A percentile compares a stretch with the other conserved stretches of the same genome.
Evolutionary conservation across 2,797 vertebrate genomes (phyloP).

Genomic region (Aplochiton taeniatus): DNA sequence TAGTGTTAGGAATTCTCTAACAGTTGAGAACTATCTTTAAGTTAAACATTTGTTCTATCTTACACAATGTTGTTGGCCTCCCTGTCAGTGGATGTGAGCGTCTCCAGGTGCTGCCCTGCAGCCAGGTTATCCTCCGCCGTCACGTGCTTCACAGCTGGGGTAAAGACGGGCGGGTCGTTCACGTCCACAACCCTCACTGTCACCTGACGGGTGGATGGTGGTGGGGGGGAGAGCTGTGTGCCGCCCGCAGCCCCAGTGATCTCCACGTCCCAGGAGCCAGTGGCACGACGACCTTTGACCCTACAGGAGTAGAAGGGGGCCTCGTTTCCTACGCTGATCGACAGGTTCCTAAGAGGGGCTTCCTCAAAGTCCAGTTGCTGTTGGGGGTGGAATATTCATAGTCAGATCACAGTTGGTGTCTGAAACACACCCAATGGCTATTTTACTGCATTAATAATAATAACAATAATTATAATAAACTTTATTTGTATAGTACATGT

Average conservation of each 20-base stretch:
- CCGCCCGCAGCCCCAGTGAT: not conserved
- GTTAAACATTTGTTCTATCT: slow-evolving; percentile 17
- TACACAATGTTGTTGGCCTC: slow-evolving; percentile 53
- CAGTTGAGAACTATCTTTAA: not conserved
- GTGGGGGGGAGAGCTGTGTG: fast-evolving
- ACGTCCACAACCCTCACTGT: slow-evolving; percentile 56
- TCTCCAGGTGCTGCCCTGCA: slow-evolving; percentile 35
- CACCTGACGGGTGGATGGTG: not conserved
- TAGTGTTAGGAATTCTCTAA: not conserved
- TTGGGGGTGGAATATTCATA: not conserved
- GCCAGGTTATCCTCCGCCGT: slow-evolving; percentile 26
- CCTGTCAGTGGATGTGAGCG: slow-evolving; percentile 52
- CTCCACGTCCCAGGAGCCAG: slow-evolving; percentile 42
- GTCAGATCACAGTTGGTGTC: too few species aligned
- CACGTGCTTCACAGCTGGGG: not conserved
- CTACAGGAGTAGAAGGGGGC: slow-evolving; percentile 47
- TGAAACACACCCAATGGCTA: too few species aligned
- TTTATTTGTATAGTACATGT: too few species aligned
- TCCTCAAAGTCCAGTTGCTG: slow-evolving; percentile 62
- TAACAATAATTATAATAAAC: too few species aligned
- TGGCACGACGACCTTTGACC: slow-evolving; percentile 14
- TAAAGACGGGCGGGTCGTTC: slow-evolving; percentile 63
- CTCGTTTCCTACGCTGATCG: slow-evolving; percentile 57
- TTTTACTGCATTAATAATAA: too few species aligned
- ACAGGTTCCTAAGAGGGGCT: slow-evolving; percentile 29